phyloP scores from a whole-genome alignment of 2,113 vertebrate species.

The Panurus biarmicus region DNA sequence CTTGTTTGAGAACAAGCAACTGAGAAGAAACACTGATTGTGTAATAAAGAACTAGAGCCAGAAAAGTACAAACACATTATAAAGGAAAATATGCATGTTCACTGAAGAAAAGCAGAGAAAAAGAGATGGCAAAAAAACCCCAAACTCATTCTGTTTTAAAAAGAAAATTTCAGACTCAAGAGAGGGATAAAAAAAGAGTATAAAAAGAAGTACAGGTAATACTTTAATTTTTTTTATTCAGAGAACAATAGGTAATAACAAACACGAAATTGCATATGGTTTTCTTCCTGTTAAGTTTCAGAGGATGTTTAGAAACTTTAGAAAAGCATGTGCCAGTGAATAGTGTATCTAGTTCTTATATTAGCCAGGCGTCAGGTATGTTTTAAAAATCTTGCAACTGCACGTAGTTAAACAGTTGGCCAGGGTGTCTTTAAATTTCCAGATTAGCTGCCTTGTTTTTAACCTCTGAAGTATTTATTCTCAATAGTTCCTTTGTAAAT shows the following conservation, averaged over 20 bases:
- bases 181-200: not conserved
- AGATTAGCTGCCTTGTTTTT: not conserved
- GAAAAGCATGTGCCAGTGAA: not conserved
- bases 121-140: not conserved
- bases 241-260: not conserved
- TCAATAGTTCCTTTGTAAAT: not conserved
- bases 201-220: not conserved
- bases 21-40: not conserved
- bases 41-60: not conserved
- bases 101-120: not conserved
- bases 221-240: not conserved
- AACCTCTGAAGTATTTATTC: not conserved
- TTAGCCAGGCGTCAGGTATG: not conserved
- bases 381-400: not conserved
- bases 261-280: not conserved
- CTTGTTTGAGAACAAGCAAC: not conserved
- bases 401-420: not conserved
- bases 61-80: not conserved
- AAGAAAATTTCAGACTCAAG: not conserved
- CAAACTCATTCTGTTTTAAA: not conserved
- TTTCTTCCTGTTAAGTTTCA: not conserved
- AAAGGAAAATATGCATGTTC: not conserved
- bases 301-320: not conserved
- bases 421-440: not conserved
- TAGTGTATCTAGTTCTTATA: not conserved